Evolutionary conservation across 2,797 vertebrate genomes (phyloP).

Genomic region (Potorous gilbertii): DNA sequence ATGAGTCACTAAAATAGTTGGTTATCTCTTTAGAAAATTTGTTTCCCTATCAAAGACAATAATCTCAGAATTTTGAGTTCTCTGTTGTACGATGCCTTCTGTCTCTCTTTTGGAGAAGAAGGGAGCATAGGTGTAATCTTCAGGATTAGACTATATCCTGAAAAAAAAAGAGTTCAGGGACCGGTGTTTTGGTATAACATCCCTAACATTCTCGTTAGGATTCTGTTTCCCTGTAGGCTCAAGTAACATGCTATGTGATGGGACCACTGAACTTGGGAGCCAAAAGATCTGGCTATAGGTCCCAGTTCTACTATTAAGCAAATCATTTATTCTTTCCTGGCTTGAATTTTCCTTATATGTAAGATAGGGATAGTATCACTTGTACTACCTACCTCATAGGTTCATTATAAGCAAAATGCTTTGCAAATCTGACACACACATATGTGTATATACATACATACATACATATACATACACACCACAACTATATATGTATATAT

Average conservation of each 20-base stretch:
- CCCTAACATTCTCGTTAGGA: not conserved
- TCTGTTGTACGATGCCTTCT: constrained; percentile 26
- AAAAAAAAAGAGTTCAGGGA: not conserved
- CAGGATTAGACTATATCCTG: not conserved
- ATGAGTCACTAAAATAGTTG: constrained; percentile 5
- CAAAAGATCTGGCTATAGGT: not conserved
- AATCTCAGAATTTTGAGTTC: constrained; percentile 50
- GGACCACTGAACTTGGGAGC: not conserved
- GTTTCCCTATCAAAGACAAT: constrained; percentile 10
- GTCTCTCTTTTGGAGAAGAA: constrained; percentile 37
- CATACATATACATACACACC: no score
- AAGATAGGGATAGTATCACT: not conserved
- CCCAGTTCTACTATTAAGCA: not conserved
- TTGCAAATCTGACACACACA: not conserved
- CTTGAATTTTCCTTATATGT: not conserved
- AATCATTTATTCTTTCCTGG: not conserved
- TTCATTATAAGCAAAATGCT: not conserved
- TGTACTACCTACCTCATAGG: not conserved
- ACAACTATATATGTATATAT: not conserved
- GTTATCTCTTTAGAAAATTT: constrained; percentile 46
- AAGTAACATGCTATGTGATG: constrained; percentile 1
- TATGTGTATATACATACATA: no score
- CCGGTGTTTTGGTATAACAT: not conserved
- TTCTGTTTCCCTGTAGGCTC: not conserved
- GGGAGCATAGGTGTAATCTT: constrained; percentile 1